A percentile compares a stretch with the other conserved stretches of the same genome.
Evolutionary conservation across 2,888 invertebrate species (phyloP).

Genomic region (Pharmacophagus antenor): DNA sequence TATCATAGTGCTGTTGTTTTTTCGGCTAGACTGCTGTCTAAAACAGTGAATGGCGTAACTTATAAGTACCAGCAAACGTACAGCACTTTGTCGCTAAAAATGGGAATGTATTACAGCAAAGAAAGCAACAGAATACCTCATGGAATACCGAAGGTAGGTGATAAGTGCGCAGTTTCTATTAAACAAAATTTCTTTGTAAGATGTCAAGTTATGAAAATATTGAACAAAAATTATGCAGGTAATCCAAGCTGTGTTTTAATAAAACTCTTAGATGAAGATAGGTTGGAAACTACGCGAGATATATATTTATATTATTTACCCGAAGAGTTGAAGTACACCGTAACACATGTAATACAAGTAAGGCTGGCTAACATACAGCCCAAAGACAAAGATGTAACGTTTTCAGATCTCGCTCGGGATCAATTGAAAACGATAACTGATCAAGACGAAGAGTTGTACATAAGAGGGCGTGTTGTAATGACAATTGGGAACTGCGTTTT

Average conservation of each 20-base stretch:
- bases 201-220: constrained; percentile 77
- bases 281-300: constrained; percentile 56
- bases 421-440: constrained; percentile 52
- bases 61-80: constrained; percentile 58
- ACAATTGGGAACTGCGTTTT: constrained; percentile 83
- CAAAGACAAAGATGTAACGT: constrained; percentile 64
- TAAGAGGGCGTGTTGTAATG: constrained; percentile 74
- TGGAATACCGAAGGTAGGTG: constrained; percentile 73
- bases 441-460: constrained; percentile 53
- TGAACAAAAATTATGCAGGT: constrained; percentile 49
- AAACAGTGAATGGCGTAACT: constrained; percentile 39
- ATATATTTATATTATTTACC: constrained; percentile 74
- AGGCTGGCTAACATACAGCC: constrained; percentile 62
- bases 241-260: constrained; percentile 63
- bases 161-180: constrained; percentile 77
- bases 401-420: constrained; percentile 55
- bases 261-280: constrained; percentile 83
- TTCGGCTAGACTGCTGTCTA: constrained; percentile 75
- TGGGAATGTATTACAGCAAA: constrained; percentile 62
- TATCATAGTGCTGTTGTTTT: constrained; percentile 83
- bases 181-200: constrained; percentile 75
- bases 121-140: constrained; percentile 56
- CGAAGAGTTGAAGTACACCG: constrained; percentile 67
- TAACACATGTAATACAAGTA: constrained; percentile 65
- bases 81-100: constrained; percentile 56